Conservation (phyloP, 2,888 invertebrate species). For the Lingula anatina region DNA sequence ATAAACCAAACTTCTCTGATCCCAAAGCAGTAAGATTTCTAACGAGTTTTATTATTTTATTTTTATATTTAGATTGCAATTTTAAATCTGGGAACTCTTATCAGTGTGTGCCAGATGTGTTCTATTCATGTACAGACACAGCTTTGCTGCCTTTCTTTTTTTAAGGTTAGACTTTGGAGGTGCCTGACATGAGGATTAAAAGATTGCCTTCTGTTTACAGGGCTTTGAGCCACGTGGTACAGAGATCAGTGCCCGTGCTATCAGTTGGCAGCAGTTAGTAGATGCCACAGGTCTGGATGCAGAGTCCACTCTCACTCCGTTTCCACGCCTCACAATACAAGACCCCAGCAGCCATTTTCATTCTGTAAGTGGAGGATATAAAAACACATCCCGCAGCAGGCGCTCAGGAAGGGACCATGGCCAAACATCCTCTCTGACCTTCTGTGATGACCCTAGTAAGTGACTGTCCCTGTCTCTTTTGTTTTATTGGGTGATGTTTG, state of each 20-base stretch:
- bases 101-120: too few species aligned
- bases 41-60: too few species aligned
- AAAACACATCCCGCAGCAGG: too few species aligned
- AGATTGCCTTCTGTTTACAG: constrained; percentile 52
- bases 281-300: constrained; percentile 43
- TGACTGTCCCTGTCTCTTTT: neutral
- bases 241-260: constrained; percentile 69
- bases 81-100: too few species aligned
- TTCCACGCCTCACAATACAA: neutral
- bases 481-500: neutral
- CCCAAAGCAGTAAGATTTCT: constrained; percentile 76
- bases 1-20: constrained; percentile 77
- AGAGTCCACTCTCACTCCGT: constrained; percentile 17
- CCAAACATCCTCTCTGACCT: too few species aligned
- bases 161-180: neutral
- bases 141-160: too few species aligned
- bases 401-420: too few species aligned
- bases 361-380: too few species aligned
- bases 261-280: constrained; percentile 81
- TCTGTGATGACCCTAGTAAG: constrained; percentile 61
- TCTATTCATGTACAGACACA: too few species aligned
- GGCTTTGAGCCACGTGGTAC: constrained; percentile 94
- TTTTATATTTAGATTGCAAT: too few species aligned
- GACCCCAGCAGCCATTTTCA: too few species aligned
- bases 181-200: too few species aligned